These are phyloP conservation scores for Siderastrea radians DNA, from an alignment of 92 coral and sea anemone genomes.

Conservation along the genomic window DNA sequence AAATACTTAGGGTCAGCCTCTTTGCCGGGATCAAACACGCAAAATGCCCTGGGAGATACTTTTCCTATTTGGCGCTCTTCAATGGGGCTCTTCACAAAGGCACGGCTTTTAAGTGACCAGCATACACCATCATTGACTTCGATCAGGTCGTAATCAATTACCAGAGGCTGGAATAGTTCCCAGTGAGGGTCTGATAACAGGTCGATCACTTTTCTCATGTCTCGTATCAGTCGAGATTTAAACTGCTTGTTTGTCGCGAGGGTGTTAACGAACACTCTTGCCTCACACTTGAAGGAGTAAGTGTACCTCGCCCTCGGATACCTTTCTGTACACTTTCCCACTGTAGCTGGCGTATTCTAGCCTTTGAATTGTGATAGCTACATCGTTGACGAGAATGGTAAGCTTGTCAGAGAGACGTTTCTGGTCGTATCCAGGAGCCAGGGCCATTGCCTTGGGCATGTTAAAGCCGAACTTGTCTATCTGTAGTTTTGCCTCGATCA, in stretches of 20 bases:
- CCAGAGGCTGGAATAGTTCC: constrained; percentile 9
- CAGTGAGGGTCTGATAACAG: constrained; percentile 16
- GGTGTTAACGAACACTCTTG: constrained; percentile 17
- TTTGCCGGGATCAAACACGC: neutral
- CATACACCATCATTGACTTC: constrained; percentile 30
- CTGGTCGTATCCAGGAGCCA: no score
- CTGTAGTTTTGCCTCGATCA: neutral
- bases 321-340: constrained; percentile 25
- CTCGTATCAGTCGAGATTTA: constrained; percentile 4
- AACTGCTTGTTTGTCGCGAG: constrained; percentile 15
- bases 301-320: constrained; percentile 12
- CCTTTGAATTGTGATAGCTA: constrained; percentile 15
- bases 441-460: no score
- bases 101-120: neutral
- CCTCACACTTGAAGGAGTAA: constrained; percentile 27
- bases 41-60: constrained; percentile 28
- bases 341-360: constrained; percentile 28
- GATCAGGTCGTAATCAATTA: constrained; percentile 22
- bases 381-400: constrained; percentile 26
- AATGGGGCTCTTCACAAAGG: neutral
- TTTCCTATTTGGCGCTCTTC: constrained; percentile 3
- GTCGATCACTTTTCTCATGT: constrained; percentile 12
- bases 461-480: neutral
- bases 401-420: neutral
- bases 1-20: constrained; percentile 28